Conservation (phyloP, 2,113 vertebrate species). For the Eolophus roseicapilla region DNA sequence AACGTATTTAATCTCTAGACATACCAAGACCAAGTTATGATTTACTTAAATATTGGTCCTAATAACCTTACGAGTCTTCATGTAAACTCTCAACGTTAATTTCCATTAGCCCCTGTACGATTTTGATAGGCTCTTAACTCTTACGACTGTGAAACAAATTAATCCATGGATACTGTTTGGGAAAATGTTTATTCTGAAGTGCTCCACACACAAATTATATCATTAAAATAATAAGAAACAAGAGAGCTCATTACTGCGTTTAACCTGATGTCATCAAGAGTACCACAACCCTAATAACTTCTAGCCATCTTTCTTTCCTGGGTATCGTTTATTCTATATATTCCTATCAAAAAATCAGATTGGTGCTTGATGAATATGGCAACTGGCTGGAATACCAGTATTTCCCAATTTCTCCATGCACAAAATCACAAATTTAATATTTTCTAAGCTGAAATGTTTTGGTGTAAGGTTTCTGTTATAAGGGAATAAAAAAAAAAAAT, state of each 20-base stretch:
- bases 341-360: not conserved
- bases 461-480: not conserved
- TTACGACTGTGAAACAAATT: not conserved
- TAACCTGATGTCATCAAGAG: not conserved
- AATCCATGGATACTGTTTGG: fast-evolving
- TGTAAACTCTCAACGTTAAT: not conserved
- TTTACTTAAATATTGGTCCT: not conserved
- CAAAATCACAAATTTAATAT: not conserved
- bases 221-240: not conserved
- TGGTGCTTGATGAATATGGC: not conserved
- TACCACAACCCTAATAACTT: not conserved
- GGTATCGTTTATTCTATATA: not conserved
- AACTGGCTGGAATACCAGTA: not conserved
- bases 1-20: not conserved
- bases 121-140: not conserved
- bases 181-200: not conserved
- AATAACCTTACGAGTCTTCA: not conserved
- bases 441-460: not conserved
- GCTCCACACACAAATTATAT: not conserved
- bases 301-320: not conserved
- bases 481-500: not conserved
- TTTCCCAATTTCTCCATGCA: not conserved
- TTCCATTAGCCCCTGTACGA: not conserved
- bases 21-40: not conserved
- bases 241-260: not conserved